Evolutionary conservation across 1,140 invertebrate species (phyloP).

Genomic region (Mya arenaria): DNA sequence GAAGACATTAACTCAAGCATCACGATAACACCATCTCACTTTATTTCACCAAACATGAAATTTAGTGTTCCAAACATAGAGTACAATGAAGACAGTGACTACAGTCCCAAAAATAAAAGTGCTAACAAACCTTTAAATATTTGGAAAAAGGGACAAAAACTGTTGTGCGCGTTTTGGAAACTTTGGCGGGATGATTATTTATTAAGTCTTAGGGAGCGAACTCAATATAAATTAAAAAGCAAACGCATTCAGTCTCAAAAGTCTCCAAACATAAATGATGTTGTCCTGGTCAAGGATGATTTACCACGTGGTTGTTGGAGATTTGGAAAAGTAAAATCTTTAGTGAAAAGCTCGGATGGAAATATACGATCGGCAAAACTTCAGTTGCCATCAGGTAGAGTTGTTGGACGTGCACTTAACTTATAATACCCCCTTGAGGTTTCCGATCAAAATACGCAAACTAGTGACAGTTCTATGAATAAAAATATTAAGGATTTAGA

Average conservation of each 20-base stretch:
- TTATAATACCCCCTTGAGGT: slow-evolving; percentile 1
- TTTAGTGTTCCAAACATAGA: too few relatives aligned
- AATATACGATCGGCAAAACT: slow-evolving; percentile 27
- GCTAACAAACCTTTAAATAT: background rate
- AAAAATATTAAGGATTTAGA: too few relatives aligned
- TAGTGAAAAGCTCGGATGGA: slow-evolving; percentile 17
- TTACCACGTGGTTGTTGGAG: slow-evolving; percentile 22
- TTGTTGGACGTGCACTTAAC: slow-evolving; percentile 9
- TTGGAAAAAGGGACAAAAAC: slow-evolving; percentile 15
- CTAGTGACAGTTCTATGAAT: too few relatives aligned
- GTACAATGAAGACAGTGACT: too few relatives aligned
- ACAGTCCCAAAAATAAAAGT: background rate
- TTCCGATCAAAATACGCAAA: too few relatives aligned
- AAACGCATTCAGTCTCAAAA: background rate
- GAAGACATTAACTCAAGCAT: slow-evolving; percentile 46
- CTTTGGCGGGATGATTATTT: slow-evolving; percentile 33
- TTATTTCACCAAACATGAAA: background rate
- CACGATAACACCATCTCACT: background rate
- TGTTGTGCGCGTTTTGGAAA: slow-evolving; percentile 24
- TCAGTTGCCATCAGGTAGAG: background rate
- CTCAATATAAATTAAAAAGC: slow-evolving; percentile 9
- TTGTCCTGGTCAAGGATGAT: slow-evolving; percentile 31
- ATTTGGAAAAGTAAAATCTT: background rate
- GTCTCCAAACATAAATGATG: slow-evolving; percentile 5
- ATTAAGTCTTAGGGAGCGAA: slow-evolving; percentile 24